Evolutionary conservation across 2,113 vertebrate genomes (phyloP).

Genomic region (Pluvialis apricaria): DNA sequence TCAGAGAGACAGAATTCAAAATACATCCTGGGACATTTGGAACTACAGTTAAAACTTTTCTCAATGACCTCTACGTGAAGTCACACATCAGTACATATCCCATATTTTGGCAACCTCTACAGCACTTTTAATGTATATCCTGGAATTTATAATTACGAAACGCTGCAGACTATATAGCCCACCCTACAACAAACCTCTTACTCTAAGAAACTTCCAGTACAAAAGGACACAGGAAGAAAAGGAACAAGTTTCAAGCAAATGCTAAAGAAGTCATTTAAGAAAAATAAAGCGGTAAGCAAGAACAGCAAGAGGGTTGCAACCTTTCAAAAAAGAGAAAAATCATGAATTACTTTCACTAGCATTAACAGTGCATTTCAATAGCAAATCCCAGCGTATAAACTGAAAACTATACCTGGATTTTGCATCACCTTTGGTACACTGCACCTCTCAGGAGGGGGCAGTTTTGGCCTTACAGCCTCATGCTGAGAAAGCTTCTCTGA

Average conservation of each 20-base stretch:
- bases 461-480: background rate
- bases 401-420: conserved; percentile 53
- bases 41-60: background rate
- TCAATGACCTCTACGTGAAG: accelerated
- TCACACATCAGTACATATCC: accelerated
- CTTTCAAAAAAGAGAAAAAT: background rate
- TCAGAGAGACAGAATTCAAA: accelerated
- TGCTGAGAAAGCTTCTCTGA: background rate
- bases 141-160: background rate
- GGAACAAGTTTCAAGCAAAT: accelerated
- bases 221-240: accelerated
- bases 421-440: background rate
- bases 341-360: accelerated
- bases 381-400: background rate
- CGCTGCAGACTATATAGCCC: accelerated
- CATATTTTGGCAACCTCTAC: background rate
- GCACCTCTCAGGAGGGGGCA: background rate
- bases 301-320: background rate
- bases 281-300: accelerated
- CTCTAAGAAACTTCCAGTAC: background rate
- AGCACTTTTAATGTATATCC: accelerated
- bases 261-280: accelerated
- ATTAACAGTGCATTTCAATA: background rate
- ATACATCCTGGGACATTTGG: background rate
- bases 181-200: background rate